Evolutionary conservation across 2,797 vertebrate genomes (phyloP).

Genomic region (Fundulus diaphanus): DNA sequence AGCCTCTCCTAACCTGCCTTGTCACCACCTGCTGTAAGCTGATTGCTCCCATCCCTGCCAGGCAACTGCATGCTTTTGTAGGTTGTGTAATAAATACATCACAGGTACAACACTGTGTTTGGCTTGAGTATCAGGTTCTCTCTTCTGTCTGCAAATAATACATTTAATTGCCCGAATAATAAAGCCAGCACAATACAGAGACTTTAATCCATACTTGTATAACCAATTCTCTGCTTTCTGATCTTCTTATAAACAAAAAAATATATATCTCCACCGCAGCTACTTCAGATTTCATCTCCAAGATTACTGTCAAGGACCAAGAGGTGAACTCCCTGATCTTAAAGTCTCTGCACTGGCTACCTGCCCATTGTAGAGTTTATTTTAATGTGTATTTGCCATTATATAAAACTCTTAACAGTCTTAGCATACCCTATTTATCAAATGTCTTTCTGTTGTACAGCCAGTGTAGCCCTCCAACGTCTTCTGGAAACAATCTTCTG

Average conservation of each 20-base stretch:
- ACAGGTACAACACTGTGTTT: too few species aligned
- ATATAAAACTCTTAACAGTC: background rate
- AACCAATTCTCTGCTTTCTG: background rate
- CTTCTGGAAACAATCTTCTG: background rate
- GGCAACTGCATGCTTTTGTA: too few species aligned
- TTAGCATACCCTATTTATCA: background rate
- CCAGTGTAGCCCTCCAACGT: background rate
- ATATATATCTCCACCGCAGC: background rate
- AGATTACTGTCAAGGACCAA: background rate
- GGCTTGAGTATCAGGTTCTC: too few species aligned
- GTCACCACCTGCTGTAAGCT: too few species aligned
- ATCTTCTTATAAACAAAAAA: too few species aligned
- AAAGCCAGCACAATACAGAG: background rate
- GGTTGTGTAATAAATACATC: too few species aligned
- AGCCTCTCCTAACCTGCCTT: too few species aligned
- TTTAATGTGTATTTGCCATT: background rate
- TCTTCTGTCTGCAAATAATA: too few species aligned
- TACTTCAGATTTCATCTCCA: background rate
- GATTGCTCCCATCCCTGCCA: too few species aligned
- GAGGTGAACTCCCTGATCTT: rapidly evolving
- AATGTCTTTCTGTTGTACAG: background rate
- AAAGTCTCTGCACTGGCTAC: background rate
- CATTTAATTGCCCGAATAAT: too few species aligned
- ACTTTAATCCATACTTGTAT: background rate
- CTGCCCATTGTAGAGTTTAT: background rate